Percentiles rank a stretch among this genome's conserved stretches.
phyloP scores from a whole-genome alignment of 2,797 vertebrate genomes.

The Enteromius paludinosus region DNA sequence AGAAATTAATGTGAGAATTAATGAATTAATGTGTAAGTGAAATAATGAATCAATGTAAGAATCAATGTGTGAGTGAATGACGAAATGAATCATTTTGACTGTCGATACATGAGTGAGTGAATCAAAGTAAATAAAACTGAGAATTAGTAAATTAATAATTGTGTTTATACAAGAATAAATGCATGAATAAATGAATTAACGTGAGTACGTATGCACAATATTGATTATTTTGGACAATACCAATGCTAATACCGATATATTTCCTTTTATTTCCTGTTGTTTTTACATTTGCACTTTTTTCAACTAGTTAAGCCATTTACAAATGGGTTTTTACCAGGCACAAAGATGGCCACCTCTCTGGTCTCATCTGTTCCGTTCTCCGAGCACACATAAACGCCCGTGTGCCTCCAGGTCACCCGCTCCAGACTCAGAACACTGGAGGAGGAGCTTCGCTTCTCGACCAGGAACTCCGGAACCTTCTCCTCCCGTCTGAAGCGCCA shows the following conservation, averaged over 20 bases:
- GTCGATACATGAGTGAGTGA: not conserved
- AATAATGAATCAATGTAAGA: not conserved
- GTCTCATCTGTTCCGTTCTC: slow-evolving; percentile 67
- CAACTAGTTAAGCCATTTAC: not conserved
- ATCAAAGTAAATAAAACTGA: too few relatives aligned
- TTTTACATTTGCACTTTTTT: not conserved
- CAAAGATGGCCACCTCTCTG: slow-evolving; percentile 84
- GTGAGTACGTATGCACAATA: too few relatives aligned
- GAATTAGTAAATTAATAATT: not conserved
- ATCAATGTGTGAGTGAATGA: not conserved
- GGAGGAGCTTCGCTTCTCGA: slow-evolving; percentile 60
- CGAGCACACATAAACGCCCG: slow-evolving; percentile 85
- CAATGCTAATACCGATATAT: too few relatives aligned
- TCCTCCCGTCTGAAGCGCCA: slow-evolving; percentile 82
- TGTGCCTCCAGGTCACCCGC: slow-evolving; percentile 83
- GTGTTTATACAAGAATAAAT: not conserved
- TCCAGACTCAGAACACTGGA: slow-evolving; percentile 79
- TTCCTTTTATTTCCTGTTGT: too few relatives aligned
- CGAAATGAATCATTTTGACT: not conserved
- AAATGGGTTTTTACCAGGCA: slow-evolving; percentile 83
- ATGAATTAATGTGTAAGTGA: not conserved
- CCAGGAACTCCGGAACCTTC: slow-evolving; percentile 64
- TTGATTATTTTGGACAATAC: too few relatives aligned
- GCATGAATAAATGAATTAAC: not conserved
- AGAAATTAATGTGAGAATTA: not conserved